phyloP scores from a whole-genome alignment of 2,797 vertebrate species.

The Onychomys arenicola region DNA sequence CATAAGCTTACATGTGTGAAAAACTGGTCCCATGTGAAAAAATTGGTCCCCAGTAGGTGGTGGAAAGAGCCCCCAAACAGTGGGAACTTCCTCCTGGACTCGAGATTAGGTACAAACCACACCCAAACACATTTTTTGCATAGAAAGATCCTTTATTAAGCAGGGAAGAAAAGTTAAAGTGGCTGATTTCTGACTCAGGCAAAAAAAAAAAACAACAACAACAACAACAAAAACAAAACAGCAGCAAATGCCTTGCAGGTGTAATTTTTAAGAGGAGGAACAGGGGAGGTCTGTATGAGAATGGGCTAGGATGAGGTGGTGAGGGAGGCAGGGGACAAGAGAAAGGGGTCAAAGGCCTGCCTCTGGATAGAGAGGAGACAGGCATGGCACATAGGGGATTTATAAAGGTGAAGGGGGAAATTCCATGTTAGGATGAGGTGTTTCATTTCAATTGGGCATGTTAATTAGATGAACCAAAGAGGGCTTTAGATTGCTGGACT shows the following conservation, averaged over 20 bases:
- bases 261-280: neutral
- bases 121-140: neutral
- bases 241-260: neutral
- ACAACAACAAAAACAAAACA: too few species aligned
- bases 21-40: neutral
- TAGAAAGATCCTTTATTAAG: neutral
- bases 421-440: neutral
- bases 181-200: neutral
- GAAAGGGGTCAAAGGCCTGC: neutral
- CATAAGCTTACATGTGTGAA: neutral
- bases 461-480: neutral
- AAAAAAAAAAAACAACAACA: too few species aligned
- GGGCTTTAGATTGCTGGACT: neutral
- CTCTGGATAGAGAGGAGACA: neutral
- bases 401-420: neutral
- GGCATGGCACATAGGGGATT: neutral
- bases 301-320: neutral
- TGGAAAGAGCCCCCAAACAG: neutral
- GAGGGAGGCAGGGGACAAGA: too few species aligned
- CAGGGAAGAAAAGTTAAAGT: neutral
- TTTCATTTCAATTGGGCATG: neutral
- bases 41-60: neutral
- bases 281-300: neutral
- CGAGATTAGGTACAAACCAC: neutral
- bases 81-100: neutral